A percentile compares a stretch with the other conserved stretches of the same genome.
These are phyloP conservation scores for Ruditapes philippinarum DNA, from an alignment of 1,140 invertebrate species.

Conservation along the genomic window DNA sequence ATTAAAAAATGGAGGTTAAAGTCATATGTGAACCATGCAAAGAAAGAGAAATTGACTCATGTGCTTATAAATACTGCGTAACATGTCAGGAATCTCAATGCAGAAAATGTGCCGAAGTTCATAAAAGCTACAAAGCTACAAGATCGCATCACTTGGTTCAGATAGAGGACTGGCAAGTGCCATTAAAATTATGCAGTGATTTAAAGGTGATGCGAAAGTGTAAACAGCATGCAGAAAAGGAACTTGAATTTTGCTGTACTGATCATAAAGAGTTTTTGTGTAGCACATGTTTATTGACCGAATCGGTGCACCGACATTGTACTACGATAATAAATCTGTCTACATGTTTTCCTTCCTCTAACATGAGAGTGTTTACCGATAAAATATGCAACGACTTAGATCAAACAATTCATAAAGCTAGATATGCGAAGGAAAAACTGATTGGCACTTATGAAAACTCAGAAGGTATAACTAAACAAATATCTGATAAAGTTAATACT, in stretches of 20 bases:
- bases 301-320: neutral
- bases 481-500: neutral
- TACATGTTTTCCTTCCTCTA: neutral
- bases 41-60: neutral
- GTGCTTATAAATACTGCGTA: neutral
- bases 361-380: neutral
- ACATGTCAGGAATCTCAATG: slow-evolving; percentile 1
- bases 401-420: neutral
- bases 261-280: slow-evolving; percentile 1
- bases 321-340: neutral
- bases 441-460: neutral
- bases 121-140: slow-evolving; percentile 10
- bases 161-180: neutral
- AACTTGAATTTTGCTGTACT: neutral
- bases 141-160: neutral
- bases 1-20: neutral
- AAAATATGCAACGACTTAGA: neutral
- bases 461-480: neutral
- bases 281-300: neutral
- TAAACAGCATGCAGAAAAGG: neutral
- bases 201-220: neutral
- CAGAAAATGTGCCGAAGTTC: slow-evolving; percentile 1
- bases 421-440: neutral
- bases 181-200: neutral
- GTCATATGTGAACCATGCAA: neutral